Evolutionary conservation across 2,888 invertebrate species (phyloP), one percentile per base, ranked within the genome.

Genomic region (Aleiodes alternator): DNA sequence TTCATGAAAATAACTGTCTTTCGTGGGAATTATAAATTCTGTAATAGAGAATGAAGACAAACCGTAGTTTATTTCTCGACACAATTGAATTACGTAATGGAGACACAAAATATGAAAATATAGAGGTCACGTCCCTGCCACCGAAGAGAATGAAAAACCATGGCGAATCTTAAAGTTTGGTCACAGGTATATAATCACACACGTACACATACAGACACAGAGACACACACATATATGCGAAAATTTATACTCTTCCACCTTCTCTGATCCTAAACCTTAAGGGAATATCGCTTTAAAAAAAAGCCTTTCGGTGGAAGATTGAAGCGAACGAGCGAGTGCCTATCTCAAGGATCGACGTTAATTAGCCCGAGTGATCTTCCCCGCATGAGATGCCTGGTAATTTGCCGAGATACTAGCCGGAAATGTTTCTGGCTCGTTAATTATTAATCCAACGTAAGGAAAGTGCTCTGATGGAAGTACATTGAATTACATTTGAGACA

Each of bases 341-440:
- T 12, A 34, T 34, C 74, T 72, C 55, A 69, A 53, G 75, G 75
- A 79, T 78, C 76, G 69, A 76, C 75, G 75, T 78, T 75, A 78
- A 79, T 76, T 79, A 78, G 73, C 76, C 72, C 78, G 64, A 75
- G 72, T 57, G 64, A 79, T 73, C 77, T 56, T 16, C 7, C 5
- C 56, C 29, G 56, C 56, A 56, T 56, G 29, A 56, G 56, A 57
- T 57, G 38, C 7, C 57, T 31, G 57, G 31, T 57, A 34, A 56
- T 56, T 56, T 23, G 16, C 56, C 56, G 9, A 29, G 56, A 23
- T 56, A 56, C 56, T 56, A 56, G 57, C 57, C 57, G 57, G 57
- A 57, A 57, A 57, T 57, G 31, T 57, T 57, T 57, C 57, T 57
- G 57, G 31, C 57, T 57, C 57, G 57, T 57, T 57, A 57, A 57